Evolutionary conservation across 2,113 vertebrate genomes (phyloP).

Genomic region (Gavialis gangeticus): DNA sequence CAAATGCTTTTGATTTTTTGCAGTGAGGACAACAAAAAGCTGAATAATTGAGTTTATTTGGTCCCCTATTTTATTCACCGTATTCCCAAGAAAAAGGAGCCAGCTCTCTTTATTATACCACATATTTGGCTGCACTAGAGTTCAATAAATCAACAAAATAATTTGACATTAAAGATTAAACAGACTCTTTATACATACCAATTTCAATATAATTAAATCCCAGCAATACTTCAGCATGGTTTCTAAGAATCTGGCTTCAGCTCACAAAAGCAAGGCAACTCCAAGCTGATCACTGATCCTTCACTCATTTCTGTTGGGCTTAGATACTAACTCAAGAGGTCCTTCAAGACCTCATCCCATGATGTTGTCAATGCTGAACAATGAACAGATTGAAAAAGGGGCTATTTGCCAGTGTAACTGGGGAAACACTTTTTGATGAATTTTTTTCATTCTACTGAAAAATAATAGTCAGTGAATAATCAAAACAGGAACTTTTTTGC

Average conservation of each 20-base stretch:
- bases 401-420: not conserved
- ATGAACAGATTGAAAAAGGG: not conserved
- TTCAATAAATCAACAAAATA: fast-evolving
- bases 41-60: fast-evolving
- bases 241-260: not conserved
- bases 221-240: too few relatives aligned
- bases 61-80: not conserved
- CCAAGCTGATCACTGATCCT: not conserved
- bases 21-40: fast-evolving
- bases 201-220: not conserved
- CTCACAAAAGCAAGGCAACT: not conserved
- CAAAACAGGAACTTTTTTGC: too few relatives aligned
- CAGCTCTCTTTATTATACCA: not conserved
- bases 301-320: not conserved
- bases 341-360: not conserved
- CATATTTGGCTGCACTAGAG: fast-evolving
- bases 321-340: not conserved
- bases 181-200: fast-evolving
- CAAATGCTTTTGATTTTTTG: not conserved
- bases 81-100: fast-evolving
- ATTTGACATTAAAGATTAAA: not conserved
- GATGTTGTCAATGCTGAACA: not conserved
- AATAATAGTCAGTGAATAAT: too few relatives aligned
- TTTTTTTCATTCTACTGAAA: too few relatives aligned
- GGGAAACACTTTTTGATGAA: too few relatives aligned